Evolutionary conservation across 2,888 invertebrate genomes (phyloP).

Genomic region (Mythimna albipuncta): DNA sequence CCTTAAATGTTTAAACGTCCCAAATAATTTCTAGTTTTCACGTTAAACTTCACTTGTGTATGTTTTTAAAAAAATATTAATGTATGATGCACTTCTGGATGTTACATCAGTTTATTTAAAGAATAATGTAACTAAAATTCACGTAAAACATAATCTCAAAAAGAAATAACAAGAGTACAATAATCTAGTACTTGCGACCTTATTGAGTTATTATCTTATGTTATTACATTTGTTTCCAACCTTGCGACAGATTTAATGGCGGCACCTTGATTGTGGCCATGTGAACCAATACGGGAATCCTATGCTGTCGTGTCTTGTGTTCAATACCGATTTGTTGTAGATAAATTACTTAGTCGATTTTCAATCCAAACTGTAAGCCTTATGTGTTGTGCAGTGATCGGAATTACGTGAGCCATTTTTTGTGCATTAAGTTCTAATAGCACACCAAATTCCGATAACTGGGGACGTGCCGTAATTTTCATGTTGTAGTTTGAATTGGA

Average conservation of each 20-base stretch:
- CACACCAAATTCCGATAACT: slow-evolving; percentile 8
- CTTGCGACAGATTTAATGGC: slow-evolving; percentile 22
- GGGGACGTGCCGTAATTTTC: slow-evolving; percentile 17
- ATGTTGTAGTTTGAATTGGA: slow-evolving; percentile 31
- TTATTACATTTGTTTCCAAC: slow-evolving; percentile 3
- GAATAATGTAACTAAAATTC: not conserved
- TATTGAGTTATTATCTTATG: slow-evolving; percentile 6
- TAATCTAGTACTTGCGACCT: not conserved
- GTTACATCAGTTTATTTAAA: not conserved
- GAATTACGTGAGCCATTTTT: not conserved
- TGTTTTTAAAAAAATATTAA: not conserved
- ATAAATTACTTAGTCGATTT: not conserved
- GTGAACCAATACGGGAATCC: slow-evolving; percentile 42
- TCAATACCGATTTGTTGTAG: not conserved
- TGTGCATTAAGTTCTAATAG: too few species aligned
- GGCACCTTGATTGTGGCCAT: slow-evolving; percentile 29
- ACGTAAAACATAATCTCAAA: too few species aligned
- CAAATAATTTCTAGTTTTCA: not conserved
- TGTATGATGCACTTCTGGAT: too few species aligned
- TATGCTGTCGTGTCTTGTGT: slow-evolving; percentile 18
- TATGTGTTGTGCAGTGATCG: slow-evolving; percentile 2
- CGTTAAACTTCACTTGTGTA: too few species aligned
- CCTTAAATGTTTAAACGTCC: slow-evolving; percentile 35
- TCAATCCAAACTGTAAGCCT: not conserved
- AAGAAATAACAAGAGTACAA: too few species aligned